A percentile compares a stretch with the other conserved stretches of the same genome.
Conservation (phyloP, 2,113 vertebrate genomes). For the Mastomys natalensis region DNA sequence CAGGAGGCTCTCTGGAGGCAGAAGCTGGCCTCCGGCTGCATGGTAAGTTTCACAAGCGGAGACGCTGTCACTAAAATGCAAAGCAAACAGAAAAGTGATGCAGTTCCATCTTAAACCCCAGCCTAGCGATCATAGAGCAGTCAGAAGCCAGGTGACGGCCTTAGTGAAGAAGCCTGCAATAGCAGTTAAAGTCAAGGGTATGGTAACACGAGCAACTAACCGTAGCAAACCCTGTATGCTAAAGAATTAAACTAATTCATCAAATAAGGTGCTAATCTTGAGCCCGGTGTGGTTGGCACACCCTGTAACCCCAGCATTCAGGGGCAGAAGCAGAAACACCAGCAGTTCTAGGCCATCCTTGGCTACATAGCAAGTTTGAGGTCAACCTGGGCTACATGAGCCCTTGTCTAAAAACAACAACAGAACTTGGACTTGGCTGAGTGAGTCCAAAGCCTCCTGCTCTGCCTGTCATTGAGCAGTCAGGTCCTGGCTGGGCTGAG, state of each 20-base stretch:
- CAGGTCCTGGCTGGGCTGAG: fast-evolving
- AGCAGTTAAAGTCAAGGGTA: too few species aligned
- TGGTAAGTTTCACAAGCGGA: background rate
- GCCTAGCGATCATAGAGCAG: too few species aligned
- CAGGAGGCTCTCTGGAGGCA: background rate
- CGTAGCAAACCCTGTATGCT: too few species aligned
- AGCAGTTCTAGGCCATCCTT: background rate
- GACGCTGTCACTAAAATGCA: background rate
- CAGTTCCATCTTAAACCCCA: too few species aligned
- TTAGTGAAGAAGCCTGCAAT: too few species aligned
- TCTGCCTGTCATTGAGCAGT: background rate
- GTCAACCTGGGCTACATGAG: background rate
- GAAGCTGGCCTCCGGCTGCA: background rate
- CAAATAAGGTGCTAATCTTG: too few species aligned
- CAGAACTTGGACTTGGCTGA: background rate
- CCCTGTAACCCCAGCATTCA: background rate
- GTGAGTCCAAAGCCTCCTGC: background rate
- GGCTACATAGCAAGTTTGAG: background rate
- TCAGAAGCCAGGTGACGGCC: too few species aligned
- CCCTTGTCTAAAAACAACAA: background rate
- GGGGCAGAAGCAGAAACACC: background rate
- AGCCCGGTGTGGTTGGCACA: too few species aligned
- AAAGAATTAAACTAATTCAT: too few species aligned
- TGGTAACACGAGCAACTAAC: too few species aligned
- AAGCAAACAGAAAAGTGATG: background rate